These are phyloP conservation scores for Falcaria lacertinaria DNA, from an alignment of 2,888 invertebrate species.

Conservation along the genomic window DNA sequence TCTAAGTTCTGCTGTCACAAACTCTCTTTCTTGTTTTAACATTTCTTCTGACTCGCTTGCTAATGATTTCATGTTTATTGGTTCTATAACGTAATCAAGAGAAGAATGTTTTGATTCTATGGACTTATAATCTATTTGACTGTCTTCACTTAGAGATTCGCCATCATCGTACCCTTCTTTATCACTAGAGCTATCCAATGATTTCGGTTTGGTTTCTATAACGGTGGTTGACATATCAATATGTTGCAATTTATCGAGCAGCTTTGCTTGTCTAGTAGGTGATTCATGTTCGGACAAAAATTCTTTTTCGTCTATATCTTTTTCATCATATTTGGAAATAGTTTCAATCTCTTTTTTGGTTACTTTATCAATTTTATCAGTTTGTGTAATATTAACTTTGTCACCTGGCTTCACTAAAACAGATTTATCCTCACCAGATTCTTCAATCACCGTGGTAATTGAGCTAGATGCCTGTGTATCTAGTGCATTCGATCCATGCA, in stretches of 20 bases:
- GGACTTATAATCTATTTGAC: constrained; percentile 20
- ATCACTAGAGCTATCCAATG: constrained; percentile 8
- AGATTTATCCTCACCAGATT: constrained; percentile 8
- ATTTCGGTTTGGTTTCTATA: neutral
- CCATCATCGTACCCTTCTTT: constrained; percentile 30
- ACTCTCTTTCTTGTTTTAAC: constrained; percentile 31
- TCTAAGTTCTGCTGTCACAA: constrained; percentile 16
- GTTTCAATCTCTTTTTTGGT: constrained; percentile 29
- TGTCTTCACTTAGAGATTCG: constrained; percentile 29
- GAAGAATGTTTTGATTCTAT: constrained; percentile 16
- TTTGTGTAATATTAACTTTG: constrained; percentile 2
- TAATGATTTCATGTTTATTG: constrained; percentile 17
- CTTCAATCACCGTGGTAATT: no score
- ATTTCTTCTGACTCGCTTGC: constrained; percentile 34
- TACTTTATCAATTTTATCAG: constrained; percentile 6
- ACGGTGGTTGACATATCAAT: constrained; percentile 2
- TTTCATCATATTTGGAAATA: constrained; percentile 26
- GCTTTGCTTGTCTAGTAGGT: neutral
- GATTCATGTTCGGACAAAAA: neutral
- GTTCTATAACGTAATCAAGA: constrained; percentile 15
- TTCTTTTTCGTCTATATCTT: constrained; percentile 33
- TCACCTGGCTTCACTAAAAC: constrained; percentile 5
- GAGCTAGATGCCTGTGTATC: constrained; percentile 3
- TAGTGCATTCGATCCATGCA: no score
- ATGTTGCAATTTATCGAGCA: neutral